phyloP scores from a whole-genome alignment of 2,797 vertebrate species.

The Tolypeutes matacus region DNA sequence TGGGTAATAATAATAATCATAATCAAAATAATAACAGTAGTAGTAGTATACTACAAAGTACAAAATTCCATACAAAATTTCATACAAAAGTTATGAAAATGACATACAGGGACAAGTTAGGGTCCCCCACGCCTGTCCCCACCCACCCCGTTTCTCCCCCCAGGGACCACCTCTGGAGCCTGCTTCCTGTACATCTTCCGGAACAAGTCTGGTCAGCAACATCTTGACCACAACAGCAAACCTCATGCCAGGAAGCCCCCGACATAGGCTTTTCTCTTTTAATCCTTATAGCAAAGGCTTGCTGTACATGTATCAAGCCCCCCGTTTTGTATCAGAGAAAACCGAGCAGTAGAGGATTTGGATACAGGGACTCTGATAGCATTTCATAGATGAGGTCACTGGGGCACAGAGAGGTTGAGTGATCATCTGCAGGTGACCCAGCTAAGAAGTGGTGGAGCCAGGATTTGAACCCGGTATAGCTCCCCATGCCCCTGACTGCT shows the following conservation, averaged over 20 bases:
- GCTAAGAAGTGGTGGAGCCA: background rate
- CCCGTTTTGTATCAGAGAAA: background rate
- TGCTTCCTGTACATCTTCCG: background rate
- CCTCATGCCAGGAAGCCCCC: background rate
- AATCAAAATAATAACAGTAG: no score
- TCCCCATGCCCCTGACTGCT: background rate
- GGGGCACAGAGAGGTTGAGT: background rate
- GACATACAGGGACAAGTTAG: background rate
- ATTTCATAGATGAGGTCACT: background rate
- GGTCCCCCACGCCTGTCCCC: no score
- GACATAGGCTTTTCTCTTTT: background rate
- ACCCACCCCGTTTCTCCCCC: background rate
- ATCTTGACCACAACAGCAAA: background rate
- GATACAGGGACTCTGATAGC: background rate
- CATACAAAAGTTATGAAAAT: background rate
- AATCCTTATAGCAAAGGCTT: background rate
- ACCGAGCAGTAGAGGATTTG: background rate
- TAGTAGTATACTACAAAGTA: no score
- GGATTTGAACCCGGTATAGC: background rate
- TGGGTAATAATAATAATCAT: background rate
- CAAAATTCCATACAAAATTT: background rate
- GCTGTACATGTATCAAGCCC: accelerated
- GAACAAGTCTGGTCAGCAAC: background rate
- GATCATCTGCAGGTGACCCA: background rate
- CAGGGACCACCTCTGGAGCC: background rate